These are phyloP conservation scores for Cactoblastis cactorum DNA, from an alignment of 2,888 invertebrate species.

Conservation along the genomic window DNA sequence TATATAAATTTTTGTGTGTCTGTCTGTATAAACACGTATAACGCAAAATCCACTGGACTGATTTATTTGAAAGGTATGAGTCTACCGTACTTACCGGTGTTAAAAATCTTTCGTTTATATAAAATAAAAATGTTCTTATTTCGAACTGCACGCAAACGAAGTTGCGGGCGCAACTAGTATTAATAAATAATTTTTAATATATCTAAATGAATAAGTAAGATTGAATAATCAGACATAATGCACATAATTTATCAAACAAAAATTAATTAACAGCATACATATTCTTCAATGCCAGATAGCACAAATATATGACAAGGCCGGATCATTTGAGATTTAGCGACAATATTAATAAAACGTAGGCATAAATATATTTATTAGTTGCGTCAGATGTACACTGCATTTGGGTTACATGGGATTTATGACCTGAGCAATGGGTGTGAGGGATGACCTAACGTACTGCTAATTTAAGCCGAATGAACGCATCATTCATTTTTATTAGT, in stretches of 20 bases:
- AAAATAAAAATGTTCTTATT: too few relatives aligned
- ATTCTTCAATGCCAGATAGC: constrained; percentile 32
- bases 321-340: constrained; percentile 25
- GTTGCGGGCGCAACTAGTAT: too few relatives aligned
- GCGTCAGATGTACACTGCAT: constrained; percentile 29
- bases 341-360: constrained; percentile 30
- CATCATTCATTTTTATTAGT: constrained; percentile 12
- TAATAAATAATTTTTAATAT: too few relatives aligned
- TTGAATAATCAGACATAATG: constrained; percentile 17
- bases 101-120: too few relatives aligned
- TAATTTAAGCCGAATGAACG: constrained; percentile 20
- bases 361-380: too few relatives aligned
- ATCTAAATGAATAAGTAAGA: background rate
- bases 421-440: constrained; percentile 16
- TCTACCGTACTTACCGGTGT: too few relatives aligned
- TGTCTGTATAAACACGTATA: too few relatives aligned
- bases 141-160: too few relatives aligned
- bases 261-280: constrained; percentile 34
- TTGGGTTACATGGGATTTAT: constrained; percentile 20
- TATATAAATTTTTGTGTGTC: too few relatives aligned
- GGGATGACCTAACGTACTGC: constrained; percentile 8
- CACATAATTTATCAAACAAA: constrained; percentile 31
- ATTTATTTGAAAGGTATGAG: too few relatives aligned
- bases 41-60: too few relatives aligned
- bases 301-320: constrained; percentile 38